Base-by-base conservation (phyloP, 2,113 vertebrate species). In the Lucifuga dentata region DNA sequence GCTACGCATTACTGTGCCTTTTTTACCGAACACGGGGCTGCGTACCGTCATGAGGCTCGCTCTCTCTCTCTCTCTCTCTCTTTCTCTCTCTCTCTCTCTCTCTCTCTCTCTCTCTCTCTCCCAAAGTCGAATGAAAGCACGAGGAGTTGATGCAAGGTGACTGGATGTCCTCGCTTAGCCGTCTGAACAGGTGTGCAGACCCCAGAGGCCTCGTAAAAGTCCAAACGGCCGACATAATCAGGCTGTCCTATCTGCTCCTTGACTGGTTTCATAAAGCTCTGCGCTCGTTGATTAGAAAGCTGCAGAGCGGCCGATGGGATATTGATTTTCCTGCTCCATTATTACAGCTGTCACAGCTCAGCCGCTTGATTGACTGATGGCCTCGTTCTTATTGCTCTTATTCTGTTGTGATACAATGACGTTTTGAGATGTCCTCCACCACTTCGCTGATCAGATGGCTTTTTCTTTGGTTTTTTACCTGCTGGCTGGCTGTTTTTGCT, bases 321-420 rank as follows among this genome's bases (percentile, higher is more conserved):
- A 92, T 93, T 74, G 92, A 93, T 93, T 91, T 90, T 83, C 60
- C 71, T 64, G 76, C 59, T 69, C 85, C 80, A 84, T 90, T 83
- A 91, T 91, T 89, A 86, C 78, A 67, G 83, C 88, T 90, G 89
- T 90, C 91, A 92, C 86, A 90, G 78, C 85, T 73, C 81, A 73
- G 80, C 86, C 78, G 78, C 53, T 76, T 90, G 88, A 91, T 87
- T 92, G 92, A 92, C 84, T 89, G 89, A 92, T 91, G 85, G 77
- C 65, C 29, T 46, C n/a, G 55, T 86, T 83, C 78, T 75, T 80
- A 81, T 74, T 75, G 57, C 78, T 63, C 80, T 68, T 58, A 44
- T 87, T 86, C 39, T 78, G 61, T 67, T 88, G 50, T 76, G 69
- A 73, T 86, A 70, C 74, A 66, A 38, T 74, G 81, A 85, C 69